These are phyloP conservation scores for Eulemur macaco DNA, from an alignment of 2,113 vertebrate species.

Conservation along the genomic window DNA sequence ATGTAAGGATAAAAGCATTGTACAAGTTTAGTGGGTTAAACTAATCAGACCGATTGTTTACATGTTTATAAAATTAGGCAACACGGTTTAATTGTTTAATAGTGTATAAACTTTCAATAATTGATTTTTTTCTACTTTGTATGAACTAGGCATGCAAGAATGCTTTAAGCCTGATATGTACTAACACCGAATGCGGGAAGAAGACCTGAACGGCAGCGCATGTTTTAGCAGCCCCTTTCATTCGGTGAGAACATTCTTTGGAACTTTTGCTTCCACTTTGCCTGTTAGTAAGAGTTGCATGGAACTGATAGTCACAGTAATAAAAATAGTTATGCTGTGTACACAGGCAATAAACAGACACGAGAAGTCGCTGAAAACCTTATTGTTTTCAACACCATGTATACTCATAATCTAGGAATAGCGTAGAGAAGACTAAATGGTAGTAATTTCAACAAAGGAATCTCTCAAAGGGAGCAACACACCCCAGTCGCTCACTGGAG, in stretches of 20 bases:
- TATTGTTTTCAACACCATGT: background rate
- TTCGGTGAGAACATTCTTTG: background rate
- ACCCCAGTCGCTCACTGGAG: background rate
- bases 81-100: background rate
- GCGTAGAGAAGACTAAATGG: background rate
- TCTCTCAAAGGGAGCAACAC: background rate
- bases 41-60: background rate
- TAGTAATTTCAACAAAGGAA: background rate
- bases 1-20: background rate
- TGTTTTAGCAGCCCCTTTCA: background rate
- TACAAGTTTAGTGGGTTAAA: conserved; percentile 7
- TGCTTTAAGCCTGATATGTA: background rate
- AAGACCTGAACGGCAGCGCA: background rate
- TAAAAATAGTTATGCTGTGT: background rate
- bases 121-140: background rate
- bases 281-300: background rate
- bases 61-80: background rate
- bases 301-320: background rate
- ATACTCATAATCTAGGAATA: background rate
- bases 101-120: background rate
- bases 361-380: background rate
- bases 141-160: background rate
- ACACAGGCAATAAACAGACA: background rate
- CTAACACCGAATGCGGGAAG: background rate
- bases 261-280: background rate